Evolutionary conservation across 2,797 vertebrate species (phyloP), one percentile per base, ranked within the genome.

Genomic region (Cetoscarus ocellatus): DNA sequence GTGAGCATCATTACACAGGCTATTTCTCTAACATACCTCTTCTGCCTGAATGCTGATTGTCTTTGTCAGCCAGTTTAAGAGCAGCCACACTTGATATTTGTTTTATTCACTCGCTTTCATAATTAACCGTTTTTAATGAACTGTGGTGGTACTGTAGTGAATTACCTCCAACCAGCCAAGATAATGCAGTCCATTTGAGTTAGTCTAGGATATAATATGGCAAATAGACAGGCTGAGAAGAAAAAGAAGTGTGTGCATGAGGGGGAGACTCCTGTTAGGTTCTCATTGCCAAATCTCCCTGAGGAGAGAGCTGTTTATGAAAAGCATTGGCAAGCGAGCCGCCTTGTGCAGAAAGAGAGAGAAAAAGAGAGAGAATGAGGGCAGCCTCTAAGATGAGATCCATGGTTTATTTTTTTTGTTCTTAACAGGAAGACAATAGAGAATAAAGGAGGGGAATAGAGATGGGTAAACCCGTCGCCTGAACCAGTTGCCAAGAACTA

Each of bases 221-320:
- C 61, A 47, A 60, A 77, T 48, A 80, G 61, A 77, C 61, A 70
- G 39, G 42, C 54, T 17, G 47, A 63, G 57, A 67, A 63, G 74
- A 47, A 14, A 70, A 52, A 70, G 55, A 72, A 61, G 43, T 57
- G 64, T 12, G 49, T 67, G 61, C 67, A 74, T 66, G 80, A 70
- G 66, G 54, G 73, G 72, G 78, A 84, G 55, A 81, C 77, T 89
- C 85, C 73, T 70, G 82, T 84, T 87, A 50, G 79, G 75, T 81
- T 87, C 67, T 86, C 81, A 68, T 63, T 89, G 83, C 82, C 82
- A 84, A 77, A 73, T 58, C 76, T 91, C 88, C 84, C 87, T 40
- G 66, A 87, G 86, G 88, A 91, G 61, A 75, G 61, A 84, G 74
- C 80, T 90, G 87, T 89, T 92, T 85, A 77, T 89, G 88, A 88